Percentiles rank a stretch among this genome's conserved stretches.
Conservation (phyloP, 2,888 invertebrate genomes). For the Spodoptera littoralis region DNA sequence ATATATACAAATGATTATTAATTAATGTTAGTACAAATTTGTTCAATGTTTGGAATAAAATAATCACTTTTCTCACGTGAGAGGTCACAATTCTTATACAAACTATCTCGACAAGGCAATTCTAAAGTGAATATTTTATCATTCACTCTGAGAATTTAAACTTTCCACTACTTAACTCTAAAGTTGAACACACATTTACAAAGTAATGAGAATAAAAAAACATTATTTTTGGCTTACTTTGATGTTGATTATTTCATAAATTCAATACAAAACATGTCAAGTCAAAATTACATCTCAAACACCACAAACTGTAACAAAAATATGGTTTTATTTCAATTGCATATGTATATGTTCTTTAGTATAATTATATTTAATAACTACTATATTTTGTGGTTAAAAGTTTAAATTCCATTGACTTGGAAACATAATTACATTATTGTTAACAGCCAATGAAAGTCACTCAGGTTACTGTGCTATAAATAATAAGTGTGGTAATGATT, state of each 20-base stretch:
- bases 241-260: slow-evolving; percentile 69
- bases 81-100: slow-evolving; percentile 71
- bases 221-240: slow-evolving; percentile 83
- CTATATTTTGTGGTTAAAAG: slow-evolving; percentile 39
- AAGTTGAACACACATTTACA: slow-evolving; percentile 85
- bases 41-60: slow-evolving; percentile 83
- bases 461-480: slow-evolving; percentile 46
- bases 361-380: slow-evolving; percentile 33
- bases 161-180: slow-evolving; percentile 81
- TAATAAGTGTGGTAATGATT: slow-evolving; percentile 72
- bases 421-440: slow-evolving; percentile 66
- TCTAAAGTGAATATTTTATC: slow-evolving; percentile 62
- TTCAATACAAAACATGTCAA: slow-evolving; percentile 64
- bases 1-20: slow-evolving; percentile 66
- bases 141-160: slow-evolving; percentile 70
- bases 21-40: slow-evolving; percentile 70
- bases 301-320: slow-evolving; percentile 66
- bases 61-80: slow-evolving; percentile 75
- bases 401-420: slow-evolving; percentile 62
- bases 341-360: slow-evolving; percentile 48
- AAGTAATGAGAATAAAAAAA: slow-evolving; percentile 70
- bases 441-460: slow-evolving; percentile 65
- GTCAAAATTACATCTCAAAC: slow-evolving; percentile 58
- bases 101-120: slow-evolving; percentile 74
- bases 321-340: slow-evolving; percentile 57